Percentiles rank a stretch among this genome's conserved stretches.
These are phyloP conservation scores for Plestiodon gilberti DNA, from an alignment of 2,113 vertebrate species.

Conservation along the genomic window DNA sequence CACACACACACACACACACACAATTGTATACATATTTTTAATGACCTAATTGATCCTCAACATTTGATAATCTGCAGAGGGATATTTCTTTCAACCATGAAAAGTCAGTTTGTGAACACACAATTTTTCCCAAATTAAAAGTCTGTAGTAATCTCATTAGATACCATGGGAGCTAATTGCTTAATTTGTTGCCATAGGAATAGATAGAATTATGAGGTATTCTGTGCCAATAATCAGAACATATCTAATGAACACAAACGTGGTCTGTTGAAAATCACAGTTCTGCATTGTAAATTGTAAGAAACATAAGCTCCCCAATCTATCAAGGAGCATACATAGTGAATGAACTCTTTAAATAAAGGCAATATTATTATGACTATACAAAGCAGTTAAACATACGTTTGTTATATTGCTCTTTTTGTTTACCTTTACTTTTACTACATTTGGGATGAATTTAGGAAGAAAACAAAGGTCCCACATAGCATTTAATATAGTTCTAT, in stretches of 20 bases:
- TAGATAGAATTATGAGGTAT: constrained; percentile 12
- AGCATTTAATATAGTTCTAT: too few relatives aligned
- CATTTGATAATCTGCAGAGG: neutral
- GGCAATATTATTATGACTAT: too few relatives aligned
- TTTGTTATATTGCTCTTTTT: too few relatives aligned
- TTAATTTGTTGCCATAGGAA: constrained; percentile 22
- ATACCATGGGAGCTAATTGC: neutral
- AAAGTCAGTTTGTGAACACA: neutral
- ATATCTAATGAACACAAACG: constrained; percentile 1
- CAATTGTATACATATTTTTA: neutral
- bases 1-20: too few relatives aligned
- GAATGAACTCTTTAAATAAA: too few relatives aligned
- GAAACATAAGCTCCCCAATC: neutral
- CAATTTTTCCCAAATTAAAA: neutral
- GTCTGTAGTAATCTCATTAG: neutral
- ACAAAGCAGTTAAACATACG: too few relatives aligned
- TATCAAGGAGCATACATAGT: too few relatives aligned
- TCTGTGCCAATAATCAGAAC: neutral
- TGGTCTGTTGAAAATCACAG: neutral
- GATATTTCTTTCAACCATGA: neutral
- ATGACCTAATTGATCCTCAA: neutral
- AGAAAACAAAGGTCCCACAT: too few relatives aligned
- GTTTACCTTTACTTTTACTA: too few relatives aligned
- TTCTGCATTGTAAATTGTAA: neutral
- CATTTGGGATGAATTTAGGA: too few relatives aligned